Base-by-base conservation (phyloP, 1,140 invertebrate species). In the Papilio polytes region DNA sequence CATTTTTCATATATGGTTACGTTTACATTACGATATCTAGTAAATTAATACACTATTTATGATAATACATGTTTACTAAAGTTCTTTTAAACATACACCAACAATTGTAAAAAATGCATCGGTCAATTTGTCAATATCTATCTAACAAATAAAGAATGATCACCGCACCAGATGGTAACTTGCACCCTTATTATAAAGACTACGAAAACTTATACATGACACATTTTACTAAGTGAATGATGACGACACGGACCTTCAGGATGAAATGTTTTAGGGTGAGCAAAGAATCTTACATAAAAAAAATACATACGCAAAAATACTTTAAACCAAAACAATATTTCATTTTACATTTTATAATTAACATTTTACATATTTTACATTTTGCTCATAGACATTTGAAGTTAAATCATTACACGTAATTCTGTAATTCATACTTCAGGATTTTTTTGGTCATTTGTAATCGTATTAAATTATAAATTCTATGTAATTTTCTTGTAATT, bases 101-200 rank as follows among this genome's bases (percentile, higher is more conserved):
- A 48, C 46, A 48, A 48, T 48, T 7, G 13, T 18, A 56, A 56
- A 56, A 56, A 56, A 56, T 56, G 18, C 53, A 56, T 20, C 53
- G 7, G n/a, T 56, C 53, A 56, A 56, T n/a, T 20, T 56, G 53
- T 56, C 53, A 56, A 56, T 56, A 51, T 81, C 74, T 78, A 80
- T 77, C 56, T 73, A 83, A 83, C 88, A 94, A 94, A 94, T 94
- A 90, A 92, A 94, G 93, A 94, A 91, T 93, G 92, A 94, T 94
- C 91, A 94, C 92, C 86, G 73, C 78, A 26, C 53, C 48, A 66
- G 26, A 79, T 85, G 84, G 85, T 48, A 82, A 80, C 77, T 66
- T 78, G 77, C 77, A 78, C n/a, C 56, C 31, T 78, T 78, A 13
- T 66, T 46, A 78, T 63, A 78, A 78, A 66, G 36, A 78, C 63